These are phyloP conservation scores for Rapana venosa DNA, from an alignment of 2,888 invertebrate species.

Conservation along the genomic window DNA sequence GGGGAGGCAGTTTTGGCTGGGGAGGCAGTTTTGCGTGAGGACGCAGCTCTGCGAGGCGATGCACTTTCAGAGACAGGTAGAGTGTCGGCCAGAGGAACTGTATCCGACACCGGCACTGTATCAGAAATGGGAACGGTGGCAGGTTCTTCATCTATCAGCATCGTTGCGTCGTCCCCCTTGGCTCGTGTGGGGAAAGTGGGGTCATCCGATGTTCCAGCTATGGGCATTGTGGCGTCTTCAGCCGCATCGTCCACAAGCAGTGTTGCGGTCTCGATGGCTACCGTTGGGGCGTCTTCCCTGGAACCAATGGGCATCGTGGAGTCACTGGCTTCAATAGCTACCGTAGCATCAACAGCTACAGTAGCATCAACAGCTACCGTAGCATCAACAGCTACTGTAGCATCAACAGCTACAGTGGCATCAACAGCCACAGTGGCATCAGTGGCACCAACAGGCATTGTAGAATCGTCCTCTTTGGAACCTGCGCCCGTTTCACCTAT, in stretches of 20 bases:
- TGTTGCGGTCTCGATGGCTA: too few species aligned
- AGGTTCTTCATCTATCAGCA: neutral
- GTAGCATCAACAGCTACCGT: constrained; percentile 9
- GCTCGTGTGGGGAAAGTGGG: neutral
- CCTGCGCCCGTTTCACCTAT: neutral
- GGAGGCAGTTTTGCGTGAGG: too few species aligned
- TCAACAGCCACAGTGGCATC: constrained; percentile 10
- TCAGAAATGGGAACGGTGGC: neutral
- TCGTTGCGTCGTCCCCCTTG: neutral
- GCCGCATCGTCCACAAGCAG: neutral
- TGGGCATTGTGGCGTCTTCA: constrained; percentile 13
- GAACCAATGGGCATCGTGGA: neutral
- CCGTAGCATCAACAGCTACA: neutral
- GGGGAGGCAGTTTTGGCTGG: too few species aligned
- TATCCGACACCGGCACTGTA: constrained; percentile 13
- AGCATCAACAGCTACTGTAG: neutral
- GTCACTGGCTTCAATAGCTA: neutral
- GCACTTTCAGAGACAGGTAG: neutral
- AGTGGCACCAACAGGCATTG: neutral
- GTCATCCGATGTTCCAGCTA: neutral
- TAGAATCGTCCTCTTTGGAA: constrained; percentile 21
- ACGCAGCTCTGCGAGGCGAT: neutral
- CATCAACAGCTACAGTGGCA: neutral
- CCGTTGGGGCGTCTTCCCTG: constrained; percentile 9
- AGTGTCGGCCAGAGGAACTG: neutral